phyloP scores from a whole-genome alignment of 2,113 vertebrate species.

The Oncorhynchus clarkii region DNA sequence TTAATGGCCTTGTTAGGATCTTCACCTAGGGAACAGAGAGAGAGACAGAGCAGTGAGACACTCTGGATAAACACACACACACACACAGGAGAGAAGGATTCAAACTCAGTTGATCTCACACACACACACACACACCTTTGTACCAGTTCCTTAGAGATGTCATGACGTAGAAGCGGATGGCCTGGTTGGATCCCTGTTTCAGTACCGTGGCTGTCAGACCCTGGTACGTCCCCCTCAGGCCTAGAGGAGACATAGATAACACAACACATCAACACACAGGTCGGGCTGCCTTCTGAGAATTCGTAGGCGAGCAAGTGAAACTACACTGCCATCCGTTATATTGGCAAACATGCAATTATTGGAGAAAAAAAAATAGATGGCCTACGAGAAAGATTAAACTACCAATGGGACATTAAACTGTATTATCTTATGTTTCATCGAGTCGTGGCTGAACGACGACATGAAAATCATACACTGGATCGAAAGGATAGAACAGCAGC shows the following conservation, averaged over 20 bases:
- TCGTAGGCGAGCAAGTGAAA: too few relatives aligned
- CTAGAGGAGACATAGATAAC: slow-evolving; percentile 54
- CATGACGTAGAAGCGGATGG: slow-evolving; percentile 97
- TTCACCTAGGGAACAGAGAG: slow-evolving; percentile 71
- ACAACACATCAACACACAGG: neutral
- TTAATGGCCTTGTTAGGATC: slow-evolving; percentile 87
- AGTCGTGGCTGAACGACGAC: too few relatives aligned
- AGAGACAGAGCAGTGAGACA: neutral
- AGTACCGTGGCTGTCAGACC: slow-evolving; percentile 91
- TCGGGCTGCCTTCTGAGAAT: too few relatives aligned
- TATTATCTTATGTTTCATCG: too few relatives aligned
- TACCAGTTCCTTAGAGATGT: slow-evolving; percentile 96
- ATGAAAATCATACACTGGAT: too few relatives aligned
- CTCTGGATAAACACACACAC: neutral
- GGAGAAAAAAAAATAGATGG: too few relatives aligned
- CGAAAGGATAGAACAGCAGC: too few relatives aligned
- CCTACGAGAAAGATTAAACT: too few relatives aligned
- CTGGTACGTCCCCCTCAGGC: slow-evolving; percentile 91
- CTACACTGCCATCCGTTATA: too few relatives aligned
- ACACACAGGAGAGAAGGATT: neutral
- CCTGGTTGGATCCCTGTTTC: slow-evolving; percentile 97
- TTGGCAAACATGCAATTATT: too few relatives aligned
- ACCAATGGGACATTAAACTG: too few relatives aligned
- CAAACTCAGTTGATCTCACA: neutral
- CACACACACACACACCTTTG: slow-evolving; percentile 75